Percentiles rank a stretch among this genome's conserved stretches.
Evolutionary conservation across 1,140 invertebrate species (phyloP).

Genomic region (Leptinotarsa undecemlineata): DNA sequence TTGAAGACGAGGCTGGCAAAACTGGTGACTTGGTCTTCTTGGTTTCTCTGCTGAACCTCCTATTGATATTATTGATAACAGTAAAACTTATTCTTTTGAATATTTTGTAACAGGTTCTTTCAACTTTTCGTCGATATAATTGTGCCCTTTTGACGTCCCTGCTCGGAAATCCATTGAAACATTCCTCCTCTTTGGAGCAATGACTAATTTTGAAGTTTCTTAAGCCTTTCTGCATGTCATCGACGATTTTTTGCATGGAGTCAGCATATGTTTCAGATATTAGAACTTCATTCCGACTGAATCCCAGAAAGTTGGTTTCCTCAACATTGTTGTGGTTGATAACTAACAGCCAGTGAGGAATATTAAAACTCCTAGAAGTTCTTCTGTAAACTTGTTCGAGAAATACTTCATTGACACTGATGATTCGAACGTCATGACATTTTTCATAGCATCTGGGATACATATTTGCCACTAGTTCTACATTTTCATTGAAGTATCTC

Average conservation of each 20-base stretch:
- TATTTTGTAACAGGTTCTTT: not conserved
- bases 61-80: not conserved
- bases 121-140: not conserved
- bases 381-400: slow-evolving; percentile 12
- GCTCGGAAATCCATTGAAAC: not conserved
- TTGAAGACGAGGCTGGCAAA: no score
- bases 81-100: not conserved
- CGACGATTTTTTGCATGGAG: not conserved
- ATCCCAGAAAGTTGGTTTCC: not conserved
- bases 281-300: not conserved
- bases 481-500: slow-evolving; percentile 37
- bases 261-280: no score
- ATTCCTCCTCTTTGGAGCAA: not conserved
- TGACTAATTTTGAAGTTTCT: no score
- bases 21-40: not conserved
- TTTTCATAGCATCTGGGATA: slow-evolving; percentile 38
- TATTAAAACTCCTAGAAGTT: not conserved
- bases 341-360: no score
- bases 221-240: no score
- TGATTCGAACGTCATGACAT: slow-evolving; percentile 33
- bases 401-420: slow-evolving; percentile 29
- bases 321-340: no score
- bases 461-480: slow-evolving; percentile 31
- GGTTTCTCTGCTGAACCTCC: not conserved
- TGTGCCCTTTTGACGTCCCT: not conserved